Percentiles rank a stretch among this genome's conserved stretches.
These are phyloP conservation scores for Podarcis lilfordi DNA, from an alignment of 2,797 vertebrate species.

Conservation along the genomic window DNA sequence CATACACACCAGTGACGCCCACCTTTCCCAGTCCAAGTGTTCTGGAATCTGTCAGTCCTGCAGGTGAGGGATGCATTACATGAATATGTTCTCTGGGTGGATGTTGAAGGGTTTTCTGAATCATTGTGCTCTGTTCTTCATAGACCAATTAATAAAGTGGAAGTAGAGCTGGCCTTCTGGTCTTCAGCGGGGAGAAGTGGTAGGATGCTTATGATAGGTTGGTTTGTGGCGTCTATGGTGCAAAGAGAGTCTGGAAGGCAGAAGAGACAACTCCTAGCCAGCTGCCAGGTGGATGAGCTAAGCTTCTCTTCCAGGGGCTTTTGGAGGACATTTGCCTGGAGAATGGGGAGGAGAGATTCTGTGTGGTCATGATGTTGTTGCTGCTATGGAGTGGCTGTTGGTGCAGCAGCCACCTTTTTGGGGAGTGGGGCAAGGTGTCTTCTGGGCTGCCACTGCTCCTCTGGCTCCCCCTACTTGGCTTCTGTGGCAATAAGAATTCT, in stretches of 20 bases:
- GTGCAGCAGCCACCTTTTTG: background rate
- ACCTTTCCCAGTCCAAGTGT: constrained; percentile 78
- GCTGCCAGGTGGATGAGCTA: background rate
- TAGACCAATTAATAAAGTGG: background rate
- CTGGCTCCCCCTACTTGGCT: background rate
- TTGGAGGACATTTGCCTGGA: background rate
- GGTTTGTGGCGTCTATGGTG: background rate
- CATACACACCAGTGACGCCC: constrained; percentile 68
- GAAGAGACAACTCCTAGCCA: background rate
- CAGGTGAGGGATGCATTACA: constrained; percentile 68
- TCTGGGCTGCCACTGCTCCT: background rate
- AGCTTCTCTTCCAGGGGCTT: background rate
- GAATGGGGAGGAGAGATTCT: no score
- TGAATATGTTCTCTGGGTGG: background rate
- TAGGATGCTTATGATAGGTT: background rate
- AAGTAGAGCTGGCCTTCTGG: background rate
- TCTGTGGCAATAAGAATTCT: background rate
- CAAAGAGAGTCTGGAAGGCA: background rate
- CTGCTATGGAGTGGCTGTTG: no score
- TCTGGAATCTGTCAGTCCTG: constrained; percentile 79
- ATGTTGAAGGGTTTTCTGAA: background rate
- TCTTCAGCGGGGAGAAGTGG: background rate
- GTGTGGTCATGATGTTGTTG: background rate
- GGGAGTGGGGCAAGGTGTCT: background rate
- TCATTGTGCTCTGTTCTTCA: background rate